A percentile compares a stretch with the other conserved stretches of the same genome.
Conservation (phyloP, 1,140 invertebrate species). For the Temnothorax longispinosus region DNA sequence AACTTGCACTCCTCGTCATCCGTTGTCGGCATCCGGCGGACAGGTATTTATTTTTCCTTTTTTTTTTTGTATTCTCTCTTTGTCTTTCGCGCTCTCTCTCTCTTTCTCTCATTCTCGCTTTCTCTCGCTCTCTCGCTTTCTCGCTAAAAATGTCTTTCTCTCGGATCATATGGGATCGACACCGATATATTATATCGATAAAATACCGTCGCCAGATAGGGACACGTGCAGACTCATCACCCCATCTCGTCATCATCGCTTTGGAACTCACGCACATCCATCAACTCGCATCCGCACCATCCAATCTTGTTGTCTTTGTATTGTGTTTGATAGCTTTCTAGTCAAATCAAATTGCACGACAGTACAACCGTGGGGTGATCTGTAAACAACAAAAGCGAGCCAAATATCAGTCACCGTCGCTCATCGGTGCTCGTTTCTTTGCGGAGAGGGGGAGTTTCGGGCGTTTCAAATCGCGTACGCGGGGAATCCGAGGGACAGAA, state of each 20-base stretch:
- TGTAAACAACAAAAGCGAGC: conserved; percentile 85
- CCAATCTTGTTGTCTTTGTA: conserved; percentile 86
- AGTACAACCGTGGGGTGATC: conserved; percentile 85
- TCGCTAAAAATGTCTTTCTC: conserved; percentile 51
- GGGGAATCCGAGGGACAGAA: neutral
- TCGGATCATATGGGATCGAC: conserved; percentile 63
- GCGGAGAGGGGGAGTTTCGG: conserved; percentile 18
- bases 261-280: conserved; percentile 85
- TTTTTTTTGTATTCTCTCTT: conserved; percentile 50
- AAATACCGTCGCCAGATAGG: conserved; percentile 76
- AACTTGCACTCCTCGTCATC: conserved; percentile 78
- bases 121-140: conserved; percentile 31
- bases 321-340: conserved; percentile 86
- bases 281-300: conserved; percentile 85
- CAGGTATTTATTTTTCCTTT: conserved; percentile 60
- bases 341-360: conserved; percentile 85
- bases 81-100: conserved; percentile 43
- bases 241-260: conserved; percentile 80
- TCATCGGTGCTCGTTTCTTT: conserved; percentile 49
- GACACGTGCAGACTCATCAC: conserved; percentile 81
- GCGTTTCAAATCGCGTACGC: conserved; percentile 35
- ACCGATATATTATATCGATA: conserved; percentile 68
- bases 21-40: conserved; percentile 72
- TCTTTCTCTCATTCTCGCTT: conserved; percentile 25
- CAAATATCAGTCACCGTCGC: conserved; percentile 81